phyloP scores from a whole-genome alignment of 2,113 vertebrate species.

The Nerophis ophidion region DNA sequence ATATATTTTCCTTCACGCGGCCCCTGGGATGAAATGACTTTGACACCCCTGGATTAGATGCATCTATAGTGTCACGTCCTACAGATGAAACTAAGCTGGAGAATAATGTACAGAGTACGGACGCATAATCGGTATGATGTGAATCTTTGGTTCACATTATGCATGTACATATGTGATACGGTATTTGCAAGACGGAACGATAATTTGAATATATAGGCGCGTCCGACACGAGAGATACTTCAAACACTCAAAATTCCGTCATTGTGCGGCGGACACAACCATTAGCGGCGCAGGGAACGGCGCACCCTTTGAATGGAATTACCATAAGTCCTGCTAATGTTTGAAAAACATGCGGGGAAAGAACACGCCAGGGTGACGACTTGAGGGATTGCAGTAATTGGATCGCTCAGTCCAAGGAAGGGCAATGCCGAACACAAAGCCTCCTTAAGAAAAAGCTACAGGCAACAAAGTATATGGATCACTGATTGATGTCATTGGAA shows the following conservation, averaged over 20 bases:
- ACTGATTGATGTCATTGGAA: constrained; percentile 35
- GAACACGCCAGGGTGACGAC: constrained; percentile 29
- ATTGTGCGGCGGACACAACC: constrained; percentile 18
- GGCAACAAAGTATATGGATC: constrained; percentile 36
- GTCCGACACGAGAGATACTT: constrained; percentile 32
- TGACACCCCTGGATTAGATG: too few species aligned
- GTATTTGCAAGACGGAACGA: constrained; percentile 9
- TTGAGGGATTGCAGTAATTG: constrained; percentile 48
- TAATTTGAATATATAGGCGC: constrained; percentile 13
- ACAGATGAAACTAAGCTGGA: too few species aligned
- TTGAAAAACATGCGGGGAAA: constrained; percentile 41
- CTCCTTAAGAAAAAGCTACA: constrained; percentile 16
- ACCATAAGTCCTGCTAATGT: constrained; percentile 53
- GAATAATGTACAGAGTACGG: too few species aligned
- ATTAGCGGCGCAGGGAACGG: constrained; percentile 22
- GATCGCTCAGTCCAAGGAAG: constrained; percentile 26
- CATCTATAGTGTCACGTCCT: too few species aligned
- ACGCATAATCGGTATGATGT: background rate
- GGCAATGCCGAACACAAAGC: constrained; percentile 29
- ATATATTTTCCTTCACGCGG: too few species aligned
- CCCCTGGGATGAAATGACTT: too few species aligned
- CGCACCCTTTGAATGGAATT: constrained; percentile 45
- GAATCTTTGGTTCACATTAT: background rate
- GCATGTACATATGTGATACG: constrained; percentile 15
- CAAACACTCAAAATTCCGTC: constrained; percentile 45